Evolutionary conservation across 2,113 vertebrate species (phyloP).

Genomic region (Stictonetta naevosa): DNA sequence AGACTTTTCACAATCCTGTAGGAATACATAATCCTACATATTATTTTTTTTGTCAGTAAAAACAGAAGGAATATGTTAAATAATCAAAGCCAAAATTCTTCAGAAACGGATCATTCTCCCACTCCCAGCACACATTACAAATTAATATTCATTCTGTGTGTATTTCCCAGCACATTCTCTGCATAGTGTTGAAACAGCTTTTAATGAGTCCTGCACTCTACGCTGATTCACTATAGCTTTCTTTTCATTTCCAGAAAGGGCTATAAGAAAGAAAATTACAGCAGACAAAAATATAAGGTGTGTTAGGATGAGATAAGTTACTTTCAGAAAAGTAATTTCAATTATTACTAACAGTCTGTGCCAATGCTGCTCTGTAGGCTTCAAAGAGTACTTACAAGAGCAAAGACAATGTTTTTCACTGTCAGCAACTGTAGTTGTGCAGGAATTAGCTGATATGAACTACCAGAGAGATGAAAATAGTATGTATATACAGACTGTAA

Average conservation of each 20-base stretch:
- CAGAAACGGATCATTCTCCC: neutral
- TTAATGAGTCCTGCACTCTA: slow-evolving; percentile 16
- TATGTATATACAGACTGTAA: neutral
- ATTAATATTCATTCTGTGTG: slow-evolving; percentile 4
- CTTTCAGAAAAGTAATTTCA: slow-evolving; percentile 37
- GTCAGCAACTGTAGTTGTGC: slow-evolving; percentile 13
- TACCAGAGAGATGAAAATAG: slow-evolving; percentile 9
- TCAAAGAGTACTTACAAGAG: slow-evolving; percentile 45
- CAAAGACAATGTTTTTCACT: neutral
- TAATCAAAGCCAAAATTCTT: neutral
- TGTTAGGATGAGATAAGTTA: slow-evolving; percentile 53
- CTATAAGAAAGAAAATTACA: neutral
- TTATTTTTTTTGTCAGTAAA: neutral
- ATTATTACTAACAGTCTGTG: slow-evolving; percentile 27
- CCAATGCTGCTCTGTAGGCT: neutral
- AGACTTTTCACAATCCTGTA: neutral
- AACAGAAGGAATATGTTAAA: neutral
- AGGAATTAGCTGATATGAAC: slow-evolving; percentile 19
- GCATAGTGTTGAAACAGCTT: neutral
- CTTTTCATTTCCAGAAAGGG: slow-evolving; percentile 8
- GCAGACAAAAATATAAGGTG: slow-evolving; percentile 39
- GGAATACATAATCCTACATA: neutral
- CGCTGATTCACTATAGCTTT: neutral
- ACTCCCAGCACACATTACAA: neutral
- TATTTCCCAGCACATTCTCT: neutral